These are phyloP conservation scores for Pogonomyrmex californicus DNA, from an alignment of 1,140 invertebrate genomes.

Conservation along the genomic window DNA sequence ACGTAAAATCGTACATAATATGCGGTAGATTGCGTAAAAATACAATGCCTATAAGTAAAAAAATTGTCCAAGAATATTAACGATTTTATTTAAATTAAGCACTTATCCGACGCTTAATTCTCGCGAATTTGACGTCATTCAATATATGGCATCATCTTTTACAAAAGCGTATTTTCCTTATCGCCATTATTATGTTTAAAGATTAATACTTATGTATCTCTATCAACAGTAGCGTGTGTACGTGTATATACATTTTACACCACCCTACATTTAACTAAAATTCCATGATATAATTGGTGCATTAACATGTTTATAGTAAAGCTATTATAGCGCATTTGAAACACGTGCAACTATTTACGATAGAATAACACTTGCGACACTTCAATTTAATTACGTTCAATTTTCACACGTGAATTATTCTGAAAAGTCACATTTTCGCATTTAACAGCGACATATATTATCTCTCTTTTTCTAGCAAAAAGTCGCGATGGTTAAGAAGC, in stretches of 20 bases:
- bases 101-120: neutral
- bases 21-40: neutral
- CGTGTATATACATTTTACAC: neutral
- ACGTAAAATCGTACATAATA: neutral
- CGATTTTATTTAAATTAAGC: neutral
- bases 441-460: slow-evolving; percentile 9
- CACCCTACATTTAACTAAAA: neutral
- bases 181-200: neutral
- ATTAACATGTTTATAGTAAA: slow-evolving; percentile 1
- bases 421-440: slow-evolving; percentile 16
- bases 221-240: neutral
- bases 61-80: neutral
- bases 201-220: neutral
- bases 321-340: neutral
- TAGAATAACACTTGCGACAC: neutral
- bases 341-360: slow-evolving; percentile 31
- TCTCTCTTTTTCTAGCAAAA: neutral
- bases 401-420: neutral
- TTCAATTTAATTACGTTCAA: slow-evolving; percentile 19
- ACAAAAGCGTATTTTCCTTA: neutral
- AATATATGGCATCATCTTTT: slow-evolving; percentile 1
- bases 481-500: neutral
- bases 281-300: slow-evolving; percentile 18
- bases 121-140: neutral
- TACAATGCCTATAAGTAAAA: neutral